Percentiles rank a stretch among this genome's conserved stretches.
Evolutionary conservation across 2,888 invertebrate genomes (phyloP).

Genomic region (Agelastica alni): DNA sequence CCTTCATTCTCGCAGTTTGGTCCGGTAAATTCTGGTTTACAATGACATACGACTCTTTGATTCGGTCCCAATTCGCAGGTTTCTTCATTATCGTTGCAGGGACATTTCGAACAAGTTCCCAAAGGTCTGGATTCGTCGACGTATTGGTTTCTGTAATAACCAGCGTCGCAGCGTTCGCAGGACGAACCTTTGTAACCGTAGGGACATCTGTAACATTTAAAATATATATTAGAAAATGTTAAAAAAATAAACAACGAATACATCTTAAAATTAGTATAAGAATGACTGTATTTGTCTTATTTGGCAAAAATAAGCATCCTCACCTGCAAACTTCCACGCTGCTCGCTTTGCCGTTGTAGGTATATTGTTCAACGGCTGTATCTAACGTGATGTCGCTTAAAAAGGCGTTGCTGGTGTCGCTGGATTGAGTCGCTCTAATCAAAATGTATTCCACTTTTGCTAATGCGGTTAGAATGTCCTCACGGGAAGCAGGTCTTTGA

Average conservation of each 20-base stretch:
- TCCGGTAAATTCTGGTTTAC: constrained; percentile 71
- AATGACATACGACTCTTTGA: constrained; percentile 70
- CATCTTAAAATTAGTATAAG: too few relatives aligned
- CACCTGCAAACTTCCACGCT: constrained; percentile 75
- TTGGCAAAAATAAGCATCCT: too few relatives aligned
- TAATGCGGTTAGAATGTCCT: constrained; percentile 83
- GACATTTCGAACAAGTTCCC: constrained; percentile 71
- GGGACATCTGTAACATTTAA: constrained; percentile 47
- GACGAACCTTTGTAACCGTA: constrained; percentile 77
- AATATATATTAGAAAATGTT: too few relatives aligned
- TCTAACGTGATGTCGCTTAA: constrained; percentile 88
- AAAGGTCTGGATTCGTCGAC: constrained; percentile 58
- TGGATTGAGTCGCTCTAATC: constrained; percentile 77
- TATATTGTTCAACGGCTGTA: constrained; percentile 70
- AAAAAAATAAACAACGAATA: too few relatives aligned
- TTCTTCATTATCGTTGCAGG: constrained; percentile 75
- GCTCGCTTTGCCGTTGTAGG: constrained; percentile 66
- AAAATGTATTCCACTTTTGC: constrained; percentile 81
- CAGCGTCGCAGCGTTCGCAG: constrained; percentile 76
- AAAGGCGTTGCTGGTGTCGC: constrained; percentile 66
- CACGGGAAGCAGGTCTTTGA: constrained; percentile 68
- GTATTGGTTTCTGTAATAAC: constrained; percentile 71
- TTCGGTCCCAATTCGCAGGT: constrained; percentile 65
- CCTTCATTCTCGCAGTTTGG: constrained; percentile 62
- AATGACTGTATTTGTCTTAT: too few relatives aligned